These are phyloP conservation scores for Minunthozetes semirufus DNA, from an alignment of 2,888 invertebrate species.

Conservation along the genomic window DNA sequence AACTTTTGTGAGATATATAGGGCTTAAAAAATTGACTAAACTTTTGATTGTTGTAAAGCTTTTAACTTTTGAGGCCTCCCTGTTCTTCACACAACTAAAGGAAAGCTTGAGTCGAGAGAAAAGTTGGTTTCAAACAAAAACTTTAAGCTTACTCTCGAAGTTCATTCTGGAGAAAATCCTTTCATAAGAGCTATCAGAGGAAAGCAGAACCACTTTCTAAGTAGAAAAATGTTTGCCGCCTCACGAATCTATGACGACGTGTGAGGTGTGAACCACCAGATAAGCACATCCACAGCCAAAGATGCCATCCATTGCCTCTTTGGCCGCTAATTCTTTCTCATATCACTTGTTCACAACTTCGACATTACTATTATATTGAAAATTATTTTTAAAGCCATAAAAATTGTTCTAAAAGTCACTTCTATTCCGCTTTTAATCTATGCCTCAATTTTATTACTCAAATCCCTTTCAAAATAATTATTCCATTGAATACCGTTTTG, in stretches of 20 bases:
- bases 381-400: no score
- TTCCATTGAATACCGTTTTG: not conserved
- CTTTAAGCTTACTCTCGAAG: not conserved
- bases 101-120: not conserved
- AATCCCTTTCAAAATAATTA: not conserved
- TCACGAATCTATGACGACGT: not conserved
- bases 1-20: not conserved
- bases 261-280: slow-evolving; percentile 18
- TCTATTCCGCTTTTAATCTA: not conserved
- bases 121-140: not conserved
- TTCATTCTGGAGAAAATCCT: slow-evolving; percentile 16
- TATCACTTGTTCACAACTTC: not conserved
- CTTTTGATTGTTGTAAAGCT: slow-evolving; percentile 6
- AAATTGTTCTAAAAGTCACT: not conserved
- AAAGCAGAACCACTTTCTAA: slow-evolving; percentile 17
- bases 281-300: not conserved
- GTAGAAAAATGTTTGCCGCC: not conserved
- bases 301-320: no score
- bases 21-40: slow-evolving; percentile 5
- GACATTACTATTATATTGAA: not conserved
- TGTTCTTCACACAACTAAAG: not conserved
- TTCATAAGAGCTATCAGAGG: slow-evolving; percentile 1
- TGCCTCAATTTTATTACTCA: not conserved
- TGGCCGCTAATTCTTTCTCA: not conserved
- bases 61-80: not conserved